Evolutionary conservation across 2,888 invertebrate genomes (phyloP), one percentile per base, ranked within the genome.

Genomic region (Drosophila robusta): DNA sequence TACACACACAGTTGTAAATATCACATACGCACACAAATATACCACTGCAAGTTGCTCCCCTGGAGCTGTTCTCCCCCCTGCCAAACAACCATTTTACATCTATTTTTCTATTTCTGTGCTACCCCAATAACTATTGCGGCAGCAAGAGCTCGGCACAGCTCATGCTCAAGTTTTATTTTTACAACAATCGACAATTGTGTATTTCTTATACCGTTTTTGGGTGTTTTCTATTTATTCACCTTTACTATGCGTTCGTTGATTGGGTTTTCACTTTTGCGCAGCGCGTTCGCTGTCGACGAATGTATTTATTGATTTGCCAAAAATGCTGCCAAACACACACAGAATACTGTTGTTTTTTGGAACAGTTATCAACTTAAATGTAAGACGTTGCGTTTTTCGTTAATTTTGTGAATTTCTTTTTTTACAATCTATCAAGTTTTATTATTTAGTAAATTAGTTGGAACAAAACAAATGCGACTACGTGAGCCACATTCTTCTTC

Each of bases 201-300:
- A 47, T 72, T 71, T 75, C 45, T 42, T 58, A 55, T 42, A 58
- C 71, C 71, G 62, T 50, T 58, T 51, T 60, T 26, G 42, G 46
- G 41, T 54, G 36, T 49, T 75, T 72, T 74, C 68, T 82, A 78
- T 78, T 82, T 87, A 83, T 87, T 83, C 87, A 83, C 83, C 83
- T 83, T 86, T 81, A 55, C 58, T 58, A 64, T 76, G 64, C 64
- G 69, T 78, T 81, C 83, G 86, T 85, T 75, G 80, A 70, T 75
- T 72, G 51, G 44, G 51, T 80, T 80, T 84, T 83, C 87, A 84
- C 80, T 81, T 84, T 75, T 84, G 82, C 82, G 83, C 82, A 82
- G 79, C 81, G 60, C 81, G 78, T 75, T 63, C 75, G 66, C 57
- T 68, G 57, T 62, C 62, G 44, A 66, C 70, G 66, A 65, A 58